Percentiles rank a stretch among this genome's conserved stretches.
These are phyloP conservation scores for Temnothorax longispinosus DNA, from an alignment of 1,140 invertebrate species.

Conservation along the genomic window DNA sequence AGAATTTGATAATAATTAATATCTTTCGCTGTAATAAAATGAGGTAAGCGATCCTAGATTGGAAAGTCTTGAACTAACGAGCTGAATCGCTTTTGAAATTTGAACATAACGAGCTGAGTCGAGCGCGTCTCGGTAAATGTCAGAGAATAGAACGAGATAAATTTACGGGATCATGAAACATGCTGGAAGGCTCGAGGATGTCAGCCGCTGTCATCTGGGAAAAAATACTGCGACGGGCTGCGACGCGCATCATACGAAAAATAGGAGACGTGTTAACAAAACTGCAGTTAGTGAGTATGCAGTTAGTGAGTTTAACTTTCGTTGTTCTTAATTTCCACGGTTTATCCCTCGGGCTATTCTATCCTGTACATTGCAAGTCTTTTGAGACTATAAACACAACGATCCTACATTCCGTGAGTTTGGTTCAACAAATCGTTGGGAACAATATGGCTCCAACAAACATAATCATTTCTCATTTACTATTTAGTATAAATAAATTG, in stretches of 20 bases:
- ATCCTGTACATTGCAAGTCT: neutral
- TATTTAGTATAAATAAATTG: neutral
- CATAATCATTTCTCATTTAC: neutral
- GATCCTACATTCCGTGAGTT: neutral
- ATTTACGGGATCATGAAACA: constrained; percentile 33
- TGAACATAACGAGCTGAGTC: constrained; percentile 59
- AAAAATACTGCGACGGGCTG: constrained; percentile 37
- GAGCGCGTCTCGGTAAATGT: constrained; percentile 2
- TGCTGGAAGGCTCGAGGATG: neutral
- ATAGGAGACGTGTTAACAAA: constrained; percentile 7
- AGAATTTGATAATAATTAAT: neutral
- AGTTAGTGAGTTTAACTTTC: neutral
- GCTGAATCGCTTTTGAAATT: constrained; percentile 52
- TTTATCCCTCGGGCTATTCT: neutral
- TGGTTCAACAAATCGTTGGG: constrained; percentile 4
- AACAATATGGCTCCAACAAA: neutral
- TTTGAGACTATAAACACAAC: constrained; percentile 10
- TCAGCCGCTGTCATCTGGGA: constrained; percentile 37
- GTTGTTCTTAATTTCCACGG: constrained; percentile 24
- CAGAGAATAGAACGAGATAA: constrained; percentile 51
- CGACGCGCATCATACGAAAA: neutral
- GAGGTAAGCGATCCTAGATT: neutral
- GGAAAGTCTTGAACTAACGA: constrained; percentile 42
- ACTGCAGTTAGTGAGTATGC: constrained; percentile 15
- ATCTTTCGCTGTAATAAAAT: neutral